Percentiles rank a stretch among this genome's conserved stretches.
phyloP scores from a whole-genome alignment of 2,888 invertebrate species.

The Xylocampa areola region DNA sequence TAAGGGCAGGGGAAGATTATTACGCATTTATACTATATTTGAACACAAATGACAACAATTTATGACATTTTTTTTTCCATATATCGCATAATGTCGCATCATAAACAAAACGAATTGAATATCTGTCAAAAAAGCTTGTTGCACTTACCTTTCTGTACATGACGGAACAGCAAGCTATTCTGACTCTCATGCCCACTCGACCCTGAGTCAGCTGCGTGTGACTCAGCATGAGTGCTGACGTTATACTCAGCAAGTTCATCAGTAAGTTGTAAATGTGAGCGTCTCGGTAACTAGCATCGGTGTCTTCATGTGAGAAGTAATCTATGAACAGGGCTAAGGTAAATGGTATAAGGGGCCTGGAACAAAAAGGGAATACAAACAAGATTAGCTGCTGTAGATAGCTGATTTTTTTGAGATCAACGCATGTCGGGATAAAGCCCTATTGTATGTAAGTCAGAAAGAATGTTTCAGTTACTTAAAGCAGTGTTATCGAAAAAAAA shows the following conservation, averaged over 20 bases:
- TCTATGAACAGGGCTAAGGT: slow-evolving; percentile 91
- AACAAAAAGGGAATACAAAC: slow-evolving; percentile 60
- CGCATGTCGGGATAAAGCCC: too few species aligned
- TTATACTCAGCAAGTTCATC: slow-evolving; percentile 89
- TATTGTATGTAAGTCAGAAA: too few species aligned
- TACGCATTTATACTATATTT: too few species aligned
- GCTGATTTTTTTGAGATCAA: too few species aligned
- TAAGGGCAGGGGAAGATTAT: too few species aligned
- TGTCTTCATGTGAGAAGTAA: slow-evolving; percentile 89
- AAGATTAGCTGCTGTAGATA: too few species aligned
- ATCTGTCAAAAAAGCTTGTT: background rate
- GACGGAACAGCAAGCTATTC: slow-evolving; percentile 94
- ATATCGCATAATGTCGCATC: too few species aligned
- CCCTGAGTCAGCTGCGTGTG: slow-evolving; percentile 88
- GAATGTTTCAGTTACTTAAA: too few species aligned
- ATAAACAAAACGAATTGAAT: too few species aligned
- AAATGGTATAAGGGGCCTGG: slow-evolving; percentile 91
- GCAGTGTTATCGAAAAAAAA: too few species aligned
- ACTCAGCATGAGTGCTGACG: slow-evolving; percentile 91
- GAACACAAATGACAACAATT: too few species aligned
- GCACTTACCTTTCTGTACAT: slow-evolving; percentile 93
- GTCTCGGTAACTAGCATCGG: slow-evolving; percentile 80
- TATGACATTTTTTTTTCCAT: too few species aligned
- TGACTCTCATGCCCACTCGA: slow-evolving; percentile 93
- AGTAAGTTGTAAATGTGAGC: slow-evolving; percentile 92